Evolutionary conservation across 2,888 invertebrate species (phyloP).

Genomic region (Napeogenes sylphis): DNA sequence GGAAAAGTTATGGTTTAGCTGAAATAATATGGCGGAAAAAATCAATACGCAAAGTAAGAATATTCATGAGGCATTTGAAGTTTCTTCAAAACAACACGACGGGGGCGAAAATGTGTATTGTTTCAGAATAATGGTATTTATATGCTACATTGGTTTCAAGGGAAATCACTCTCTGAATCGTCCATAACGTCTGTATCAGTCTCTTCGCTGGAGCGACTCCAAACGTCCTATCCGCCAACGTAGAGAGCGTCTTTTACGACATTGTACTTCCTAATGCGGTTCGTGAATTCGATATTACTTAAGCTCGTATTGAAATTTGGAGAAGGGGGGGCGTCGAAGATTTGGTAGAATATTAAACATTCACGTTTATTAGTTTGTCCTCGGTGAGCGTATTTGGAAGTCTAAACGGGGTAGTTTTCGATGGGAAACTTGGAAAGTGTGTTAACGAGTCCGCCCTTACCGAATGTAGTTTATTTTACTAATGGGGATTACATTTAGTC

Average conservation of each 20-base stretch:
- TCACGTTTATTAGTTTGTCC: constrained; percentile 77
- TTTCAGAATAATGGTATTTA: constrained; percentile 76
- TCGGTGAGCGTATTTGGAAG: constrained; percentile 66
- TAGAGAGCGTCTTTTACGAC: constrained; percentile 42
- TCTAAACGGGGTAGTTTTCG: constrained; percentile 71
- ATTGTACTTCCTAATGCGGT: constrained; percentile 44
- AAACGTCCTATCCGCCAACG: constrained; percentile 41
- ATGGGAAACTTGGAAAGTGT: constrained; percentile 69
- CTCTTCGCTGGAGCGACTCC: constrained; percentile 32
- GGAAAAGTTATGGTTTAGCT: constrained; percentile 3
- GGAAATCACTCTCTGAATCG: constrained; percentile 74
- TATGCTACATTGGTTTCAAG: constrained; percentile 77
- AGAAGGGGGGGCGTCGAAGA: constrained; percentile 54
- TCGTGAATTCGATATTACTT: constrained; percentile 59
- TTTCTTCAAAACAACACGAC: constrained; percentile 56
- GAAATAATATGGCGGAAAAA: constrained; percentile 22
- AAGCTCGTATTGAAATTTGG: constrained; percentile 69
- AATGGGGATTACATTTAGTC: constrained; percentile 62
- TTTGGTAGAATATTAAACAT: constrained; percentile 74
- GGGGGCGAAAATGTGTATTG: constrained; percentile 66
- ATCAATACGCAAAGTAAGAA: constrained; percentile 39
- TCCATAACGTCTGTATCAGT: constrained; percentile 62
- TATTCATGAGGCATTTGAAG: constrained; percentile 53
- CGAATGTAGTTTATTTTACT: constrained; percentile 58
- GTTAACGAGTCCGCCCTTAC: constrained; percentile 64